These are phyloP conservation scores for Tachysurus fulvidraco DNA, from an alignment of 2,113 vertebrate species.

Conservation along the genomic window DNA sequence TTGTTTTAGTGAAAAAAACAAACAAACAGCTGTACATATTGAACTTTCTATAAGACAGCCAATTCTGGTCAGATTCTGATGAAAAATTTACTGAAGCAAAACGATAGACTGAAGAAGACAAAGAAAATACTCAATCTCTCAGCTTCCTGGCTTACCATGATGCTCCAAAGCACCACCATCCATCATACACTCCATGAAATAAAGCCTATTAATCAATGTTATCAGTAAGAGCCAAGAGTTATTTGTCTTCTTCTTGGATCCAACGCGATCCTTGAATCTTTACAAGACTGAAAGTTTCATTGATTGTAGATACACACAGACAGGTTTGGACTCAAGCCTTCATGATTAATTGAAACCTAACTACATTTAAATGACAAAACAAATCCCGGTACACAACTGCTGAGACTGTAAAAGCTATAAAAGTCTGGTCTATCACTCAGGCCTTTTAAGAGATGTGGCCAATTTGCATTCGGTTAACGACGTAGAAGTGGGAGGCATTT, in stretches of 20 bases:
- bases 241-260: slow-evolving; percentile 36
- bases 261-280: slow-evolving; percentile 27
- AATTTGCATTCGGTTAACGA: slow-evolving; percentile 37
- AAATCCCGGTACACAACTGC: slow-evolving; percentile 33
- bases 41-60: not conserved
- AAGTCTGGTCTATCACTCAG: slow-evolving; percentile 42
- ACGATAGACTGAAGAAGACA: not conserved
- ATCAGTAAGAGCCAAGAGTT: slow-evolving; percentile 18
- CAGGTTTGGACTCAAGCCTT: not conserved
- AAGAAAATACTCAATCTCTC: not conserved
- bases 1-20: not conserved
- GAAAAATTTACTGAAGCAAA: not conserved
- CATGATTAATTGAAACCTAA: slow-evolving; percentile 37
- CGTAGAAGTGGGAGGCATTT: slow-evolving; percentile 40
- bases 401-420: slow-evolving; percentile 40
- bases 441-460: slow-evolving; percentile 34
- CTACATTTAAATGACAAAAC: slow-evolving; percentile 45
- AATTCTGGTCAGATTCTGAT: not conserved
- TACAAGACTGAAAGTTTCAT: slow-evolving; percentile 34
- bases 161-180: slow-evolving; percentile 19
- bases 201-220: slow-evolving; percentile 31
- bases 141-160: slow-evolving; percentile 11
- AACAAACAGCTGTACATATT: not conserved
- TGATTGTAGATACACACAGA: slow-evolving; percentile 10
- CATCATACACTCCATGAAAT: slow-evolving; percentile 19